A percentile compares a stretch with the other conserved stretches of the same genome.
Evolutionary conservation across 2,113 vertebrate genomes (phyloP).

Genomic region (Platysteira castanea): DNA sequence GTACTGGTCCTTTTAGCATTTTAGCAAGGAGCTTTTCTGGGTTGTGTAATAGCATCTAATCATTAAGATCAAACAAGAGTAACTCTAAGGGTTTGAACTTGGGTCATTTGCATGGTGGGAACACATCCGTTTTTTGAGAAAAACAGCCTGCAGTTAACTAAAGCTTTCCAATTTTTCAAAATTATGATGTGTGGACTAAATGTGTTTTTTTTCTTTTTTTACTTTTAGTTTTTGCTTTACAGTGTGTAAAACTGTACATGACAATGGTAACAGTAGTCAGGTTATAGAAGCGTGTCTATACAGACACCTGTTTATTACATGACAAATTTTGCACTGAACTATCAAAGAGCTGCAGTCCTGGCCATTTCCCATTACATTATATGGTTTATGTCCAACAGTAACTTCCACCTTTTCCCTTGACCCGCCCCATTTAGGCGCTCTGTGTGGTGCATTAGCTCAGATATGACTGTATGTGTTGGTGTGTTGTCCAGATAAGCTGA

Average conservation of each 20-base stretch:
- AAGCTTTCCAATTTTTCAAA: not conserved
- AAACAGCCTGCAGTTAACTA: not conserved
- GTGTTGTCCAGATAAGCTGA: not conserved
- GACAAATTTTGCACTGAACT: not conserved
- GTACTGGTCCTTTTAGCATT: not conserved
- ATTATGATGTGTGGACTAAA: not conserved
- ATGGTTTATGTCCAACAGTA: not conserved
- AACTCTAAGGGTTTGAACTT: not conserved
- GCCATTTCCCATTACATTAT: not conserved
- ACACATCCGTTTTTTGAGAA: not conserved
- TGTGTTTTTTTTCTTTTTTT: not conserved
- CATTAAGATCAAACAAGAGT: not conserved
- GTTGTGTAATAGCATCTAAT: not conserved
- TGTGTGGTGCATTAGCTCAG: not conserved
- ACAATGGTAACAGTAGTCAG: not conserved
- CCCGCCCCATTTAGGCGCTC: not conserved
- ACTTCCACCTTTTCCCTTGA: not conserved
- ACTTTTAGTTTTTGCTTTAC: not conserved
- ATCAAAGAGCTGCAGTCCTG: not conserved
- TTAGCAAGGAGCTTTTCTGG: not conserved
- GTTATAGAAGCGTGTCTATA: fast-evolving
- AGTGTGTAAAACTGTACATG: not conserved
- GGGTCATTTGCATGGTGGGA: not conserved
- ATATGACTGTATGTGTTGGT: not conserved
- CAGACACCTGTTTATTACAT: not conserved